Base-by-base conservation (phyloP, 2,113 vertebrate genomes). In the Hiodon tergisus region DNA sequence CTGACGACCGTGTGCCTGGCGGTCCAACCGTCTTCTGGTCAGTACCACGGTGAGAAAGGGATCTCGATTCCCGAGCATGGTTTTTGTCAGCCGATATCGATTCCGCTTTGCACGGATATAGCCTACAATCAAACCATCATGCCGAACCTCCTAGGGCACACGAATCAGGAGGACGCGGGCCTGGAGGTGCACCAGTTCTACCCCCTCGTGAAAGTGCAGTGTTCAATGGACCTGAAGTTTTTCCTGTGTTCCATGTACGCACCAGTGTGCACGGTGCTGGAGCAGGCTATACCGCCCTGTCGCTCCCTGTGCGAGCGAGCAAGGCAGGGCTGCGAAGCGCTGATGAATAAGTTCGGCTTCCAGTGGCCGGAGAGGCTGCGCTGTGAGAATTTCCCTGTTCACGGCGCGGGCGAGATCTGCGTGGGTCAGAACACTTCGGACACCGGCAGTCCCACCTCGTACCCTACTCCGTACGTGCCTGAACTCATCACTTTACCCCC, bases 261-360 rank as follows among this genome's bases (percentile, higher is more conserved):
- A 0, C 94, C 94, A 0, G 94, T 95, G 46, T 95, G 94, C 84
- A 95, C 94, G 0, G 93, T 94, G 46, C 88, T 95, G 55, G 94
- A 94, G 71, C 90, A 90, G 80, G 92, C 94, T 71, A 93, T 95
- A 66, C 94, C 94, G 0, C 94, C 94, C 9, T 95, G 94, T 83
- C 86, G 93, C 7, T 91, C 93, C 0, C 83, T 95, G 63, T 95
- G 94, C 14, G 92, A 94, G 61, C 87, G 92, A 2, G 93, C 94
- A 0, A 88, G 94, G 4, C 92, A 93, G 60, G 92, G 92, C 75
- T 93, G 92, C 75, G 92, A 93, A 82, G 92, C 92, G 4, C 91
- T 95, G 76, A 94, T 95, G 94, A 95, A 94, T 75, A 93, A 91
- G 78, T 95, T 95, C 13, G 94, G 94, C 17, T 94, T 95, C 84